Evolutionary conservation across 2,113 vertebrate species (phyloP), one percentile per base, ranked within the genome.

Genomic region (Bos indicus): DNA sequence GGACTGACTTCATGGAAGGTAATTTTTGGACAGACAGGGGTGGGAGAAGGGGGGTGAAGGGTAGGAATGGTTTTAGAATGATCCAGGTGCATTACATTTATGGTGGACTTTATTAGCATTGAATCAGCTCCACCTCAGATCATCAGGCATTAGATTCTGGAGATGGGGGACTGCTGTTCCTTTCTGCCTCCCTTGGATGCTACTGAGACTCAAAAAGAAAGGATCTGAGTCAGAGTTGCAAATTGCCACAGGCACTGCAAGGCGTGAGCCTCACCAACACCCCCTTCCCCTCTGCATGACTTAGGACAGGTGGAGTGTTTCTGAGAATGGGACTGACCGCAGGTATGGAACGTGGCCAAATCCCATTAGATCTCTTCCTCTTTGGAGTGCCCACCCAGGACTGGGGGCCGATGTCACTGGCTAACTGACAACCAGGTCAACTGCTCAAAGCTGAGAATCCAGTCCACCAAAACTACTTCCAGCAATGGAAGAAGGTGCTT

Each of bases 221-320:
- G 30, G 46, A 51, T 86, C 26, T 7, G 23, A 3, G 21, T 15
- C 64, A 8, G 89, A 2, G 7, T 51, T 23, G 51, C 21, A n/a
- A 2, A 36, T 13, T 13, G 78, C 26, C 43, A 33, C 15, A 9
- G 51, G 64, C 4, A 2, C 6, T 6, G 6, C 19, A 0, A 4
- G 7, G 6, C 9, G 6, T 36, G 36, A 33, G 36, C 11, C 17
- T 14, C 40, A 3, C 25, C 8, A 12, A 12, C 81, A 5, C 33
- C 1, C 28, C 17, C 25, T 81, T 43, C 23, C 71, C 14, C 23
- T 28, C 6, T 36, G 40, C 40, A 12, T 19, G 11, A 2, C 16
- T 36, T 26, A 19, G 14, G 94, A 40, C 46, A 13, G 13, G 36
- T 51, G 46, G 43, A 46, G 52, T 5, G 2, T 19, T 80, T 7